Conservation (phyloP, 2,797 vertebrate species). For the Hydrolagus colliei region DNA sequence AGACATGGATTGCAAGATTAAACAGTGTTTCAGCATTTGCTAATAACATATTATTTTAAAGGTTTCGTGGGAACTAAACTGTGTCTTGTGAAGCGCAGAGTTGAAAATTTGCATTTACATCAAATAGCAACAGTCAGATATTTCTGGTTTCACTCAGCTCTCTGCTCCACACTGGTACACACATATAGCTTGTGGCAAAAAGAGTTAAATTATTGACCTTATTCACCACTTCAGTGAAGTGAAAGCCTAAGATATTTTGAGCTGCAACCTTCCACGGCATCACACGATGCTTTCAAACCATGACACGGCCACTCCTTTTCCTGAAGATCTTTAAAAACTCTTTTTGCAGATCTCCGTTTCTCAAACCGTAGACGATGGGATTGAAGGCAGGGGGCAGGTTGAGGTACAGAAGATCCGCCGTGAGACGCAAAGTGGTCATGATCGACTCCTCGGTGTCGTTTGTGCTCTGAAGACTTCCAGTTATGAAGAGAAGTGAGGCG, state of each 20-base stretch:
- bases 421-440: rapidly evolving
- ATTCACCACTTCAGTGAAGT: background rate
- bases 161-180: background rate
- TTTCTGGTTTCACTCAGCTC: background rate
- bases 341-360: background rate
- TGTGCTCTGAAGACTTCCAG: constrained; percentile 25
- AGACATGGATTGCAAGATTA: too few relatives aligned
- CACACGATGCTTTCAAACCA: background rate
- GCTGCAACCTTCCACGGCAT: background rate
- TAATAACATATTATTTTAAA: too few relatives aligned
- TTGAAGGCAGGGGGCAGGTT: background rate
- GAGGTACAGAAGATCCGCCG: constrained; percentile 31
- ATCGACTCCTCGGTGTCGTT: rapidly evolving
- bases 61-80: too few relatives aligned
- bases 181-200: background rate
- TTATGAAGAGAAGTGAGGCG: constrained; percentile 7
- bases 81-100: too few relatives aligned
- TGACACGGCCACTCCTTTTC: background rate
- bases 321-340: constrained; percentile 1
- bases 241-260: background rate
- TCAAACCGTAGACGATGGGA: constrained; percentile 27
- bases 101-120: too few relatives aligned
- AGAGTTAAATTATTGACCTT: background rate
- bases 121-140: background rate
- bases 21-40: too few relatives aligned